These are phyloP conservation scores for Pelobates fuscus DNA, from an alignment of 2,113 vertebrate genomes.

Conservation along the genomic window DNA sequence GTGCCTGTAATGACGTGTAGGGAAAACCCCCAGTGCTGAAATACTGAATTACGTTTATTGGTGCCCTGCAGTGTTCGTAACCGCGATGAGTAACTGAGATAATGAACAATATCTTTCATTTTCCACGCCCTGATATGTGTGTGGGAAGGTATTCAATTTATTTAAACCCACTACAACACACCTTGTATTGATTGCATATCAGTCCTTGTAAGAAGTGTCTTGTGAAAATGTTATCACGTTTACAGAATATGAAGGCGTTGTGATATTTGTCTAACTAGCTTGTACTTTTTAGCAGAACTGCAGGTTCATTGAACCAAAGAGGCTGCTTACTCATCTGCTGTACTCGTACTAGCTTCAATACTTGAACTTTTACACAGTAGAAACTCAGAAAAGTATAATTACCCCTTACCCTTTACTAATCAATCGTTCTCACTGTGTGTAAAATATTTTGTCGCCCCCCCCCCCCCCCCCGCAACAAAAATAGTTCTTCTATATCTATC, in stretches of 20 bases:
- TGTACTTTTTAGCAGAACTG: not conserved
- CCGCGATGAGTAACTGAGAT: not conserved
- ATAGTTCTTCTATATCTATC: too few relatives aligned
- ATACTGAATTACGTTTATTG: not conserved
- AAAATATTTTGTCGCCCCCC: too few relatives aligned
- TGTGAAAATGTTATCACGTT: slow-evolving; percentile 1
- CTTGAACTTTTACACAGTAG: too few relatives aligned
- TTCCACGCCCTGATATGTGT: not conserved
- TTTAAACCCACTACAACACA: not conserved
- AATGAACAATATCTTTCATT: not conserved
- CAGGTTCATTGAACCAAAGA: not conserved
- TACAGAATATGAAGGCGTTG: not conserved
- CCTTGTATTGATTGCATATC: slow-evolving; percentile 12
- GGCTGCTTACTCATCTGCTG: too few relatives aligned
- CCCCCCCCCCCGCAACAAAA: too few relatives aligned
- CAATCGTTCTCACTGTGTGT: too few relatives aligned
- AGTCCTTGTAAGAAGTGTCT: not conserved
- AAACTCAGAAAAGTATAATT: too few relatives aligned
- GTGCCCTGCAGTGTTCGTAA: not conserved
- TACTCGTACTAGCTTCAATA: too few relatives aligned
- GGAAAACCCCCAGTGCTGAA: not conserved
- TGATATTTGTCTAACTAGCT: not conserved
- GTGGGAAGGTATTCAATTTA: not conserved
- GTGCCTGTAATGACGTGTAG: too few relatives aligned
- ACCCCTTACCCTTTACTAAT: too few relatives aligned